These are phyloP conservation scores for Clarias pachynema DNA, from an alignment of 2,797 vertebrate genomes.

Conservation along the genomic window DNA sequence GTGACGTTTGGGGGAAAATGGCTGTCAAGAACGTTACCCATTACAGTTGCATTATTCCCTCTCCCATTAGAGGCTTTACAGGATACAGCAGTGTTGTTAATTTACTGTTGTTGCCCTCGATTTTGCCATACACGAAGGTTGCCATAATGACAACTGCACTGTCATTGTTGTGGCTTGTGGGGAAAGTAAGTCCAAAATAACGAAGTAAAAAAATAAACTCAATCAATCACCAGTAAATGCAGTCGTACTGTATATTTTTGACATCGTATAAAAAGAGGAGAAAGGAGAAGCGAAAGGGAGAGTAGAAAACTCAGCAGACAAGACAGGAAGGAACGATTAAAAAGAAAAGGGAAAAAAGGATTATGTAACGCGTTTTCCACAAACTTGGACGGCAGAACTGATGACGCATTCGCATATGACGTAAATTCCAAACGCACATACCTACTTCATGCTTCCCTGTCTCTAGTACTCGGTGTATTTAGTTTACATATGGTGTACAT, in stretches of 20 bases:
- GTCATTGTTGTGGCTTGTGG: background rate
- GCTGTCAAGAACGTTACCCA: background rate
- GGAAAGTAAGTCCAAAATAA: background rate
- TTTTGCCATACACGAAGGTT: background rate
- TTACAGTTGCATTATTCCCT: background rate
- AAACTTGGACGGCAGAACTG: background rate
- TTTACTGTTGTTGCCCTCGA: no score
- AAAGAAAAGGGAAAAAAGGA: no score
- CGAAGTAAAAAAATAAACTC: no score
- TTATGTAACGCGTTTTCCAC: background rate
- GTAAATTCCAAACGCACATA: background rate
- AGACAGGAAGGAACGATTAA: background rate
- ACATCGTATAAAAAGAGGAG: background rate
- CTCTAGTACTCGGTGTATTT: background rate
- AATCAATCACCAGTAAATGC: background rate
- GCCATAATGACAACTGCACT: background rate
- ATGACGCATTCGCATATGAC: conserved; percentile 2
- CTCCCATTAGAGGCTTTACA: background rate
- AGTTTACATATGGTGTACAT: background rate
- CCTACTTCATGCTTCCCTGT: background rate
- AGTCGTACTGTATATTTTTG: no score
- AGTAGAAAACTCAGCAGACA: background rate
- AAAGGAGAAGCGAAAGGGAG: background rate
- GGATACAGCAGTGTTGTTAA: background rate
- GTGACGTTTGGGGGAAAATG: background rate